phyloP scores from a whole-genome alignment of 2,888 invertebrate genomes.

The Onthophagus sagittarius region DNA sequence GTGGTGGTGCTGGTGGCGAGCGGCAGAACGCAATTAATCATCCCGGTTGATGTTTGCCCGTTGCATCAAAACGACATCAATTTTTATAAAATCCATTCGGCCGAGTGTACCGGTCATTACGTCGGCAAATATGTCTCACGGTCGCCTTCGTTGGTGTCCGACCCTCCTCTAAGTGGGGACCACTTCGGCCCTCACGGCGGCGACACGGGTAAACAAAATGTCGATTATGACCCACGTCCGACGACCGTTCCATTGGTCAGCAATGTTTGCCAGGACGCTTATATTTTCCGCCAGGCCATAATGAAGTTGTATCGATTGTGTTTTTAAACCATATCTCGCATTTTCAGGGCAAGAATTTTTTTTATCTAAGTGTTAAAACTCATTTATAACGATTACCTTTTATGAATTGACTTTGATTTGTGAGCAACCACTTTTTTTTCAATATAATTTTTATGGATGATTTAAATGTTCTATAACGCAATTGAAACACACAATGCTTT shows the following conservation, averaged over 20 bases:
- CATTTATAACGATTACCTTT: too few relatives aligned
- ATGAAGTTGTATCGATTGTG: neutral
- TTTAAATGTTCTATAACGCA: neutral
- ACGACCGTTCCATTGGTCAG: neutral
- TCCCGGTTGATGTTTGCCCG: conserved; percentile 1
- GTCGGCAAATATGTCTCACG: conserved; percentile 9
- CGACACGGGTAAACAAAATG: neutral
- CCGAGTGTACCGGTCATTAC: conserved; percentile 9
- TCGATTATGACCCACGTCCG: neutral
- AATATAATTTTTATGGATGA: too few relatives aligned
- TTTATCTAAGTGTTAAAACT: too few relatives aligned
- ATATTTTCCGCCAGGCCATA: neutral
- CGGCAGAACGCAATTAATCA: conserved; percentile 4
- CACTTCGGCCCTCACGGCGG: neutral
- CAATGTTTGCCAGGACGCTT: neutral
- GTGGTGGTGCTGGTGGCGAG: neutral
- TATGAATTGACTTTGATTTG: too few relatives aligned
- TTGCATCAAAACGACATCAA: conserved; percentile 4
- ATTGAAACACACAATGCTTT: neutral
- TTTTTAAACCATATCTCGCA: neutral
- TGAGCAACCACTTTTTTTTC: too few relatives aligned
- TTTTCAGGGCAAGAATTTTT: neutral
- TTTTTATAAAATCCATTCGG: conserved; percentile 6
- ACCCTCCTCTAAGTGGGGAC: neutral
- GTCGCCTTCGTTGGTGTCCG: conserved; percentile 2